Evolutionary conservation across 2,888 invertebrate genomes (phyloP), one percentile per base, ranked within the genome.

Genomic region (Drosophila nigricruria): DNA sequence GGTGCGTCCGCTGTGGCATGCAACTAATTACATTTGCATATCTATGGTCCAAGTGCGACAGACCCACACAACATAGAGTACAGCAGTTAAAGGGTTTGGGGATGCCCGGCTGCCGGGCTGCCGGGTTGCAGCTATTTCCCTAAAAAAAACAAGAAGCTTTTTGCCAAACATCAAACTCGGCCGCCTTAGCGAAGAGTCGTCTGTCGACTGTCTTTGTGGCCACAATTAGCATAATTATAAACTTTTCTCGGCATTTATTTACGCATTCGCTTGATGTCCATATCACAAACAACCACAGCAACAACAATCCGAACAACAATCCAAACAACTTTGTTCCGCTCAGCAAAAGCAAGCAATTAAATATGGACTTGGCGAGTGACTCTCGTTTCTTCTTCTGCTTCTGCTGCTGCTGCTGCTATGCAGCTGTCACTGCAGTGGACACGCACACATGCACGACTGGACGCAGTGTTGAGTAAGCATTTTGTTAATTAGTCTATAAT

Each of bases 1-100:
- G 73, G 54, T 76, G 66, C 66, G 84, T 80, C 66, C 81, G 70
- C 56, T 77, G 81, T 86, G 89, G 90, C 83, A 88, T 91, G 88
- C 90, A 91, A 91, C 91, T 91, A 91, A 91, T 91, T 91, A 91
- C 91, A 91, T 91, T 91, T 91, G 92, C 92, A 92, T 92, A 91
- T 92, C 91, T 87, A 82, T 88, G 87, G 82, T 73, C 30, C 67
- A 70, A 78, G 56, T 62, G 67, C 66, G 61, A 60, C 53, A 42
- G 25, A 52, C 20, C 14, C 45, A 54, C 30, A 25, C 38, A 38
- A 5, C 36, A n/a, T 34, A 8, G 4, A 52, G 52, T 8, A 38
- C 25, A 53, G n/a, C 25, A 38, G 27, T 38, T 12, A 2, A 12
- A 1, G 34, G 16, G 5, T 1, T 3, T n/a, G 23, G 23, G n/a